These are phyloP conservation scores for Lepidotrigona ventralis DNA, from an alignment of 1,140 invertebrate genomes.

Conservation along the genomic window DNA sequence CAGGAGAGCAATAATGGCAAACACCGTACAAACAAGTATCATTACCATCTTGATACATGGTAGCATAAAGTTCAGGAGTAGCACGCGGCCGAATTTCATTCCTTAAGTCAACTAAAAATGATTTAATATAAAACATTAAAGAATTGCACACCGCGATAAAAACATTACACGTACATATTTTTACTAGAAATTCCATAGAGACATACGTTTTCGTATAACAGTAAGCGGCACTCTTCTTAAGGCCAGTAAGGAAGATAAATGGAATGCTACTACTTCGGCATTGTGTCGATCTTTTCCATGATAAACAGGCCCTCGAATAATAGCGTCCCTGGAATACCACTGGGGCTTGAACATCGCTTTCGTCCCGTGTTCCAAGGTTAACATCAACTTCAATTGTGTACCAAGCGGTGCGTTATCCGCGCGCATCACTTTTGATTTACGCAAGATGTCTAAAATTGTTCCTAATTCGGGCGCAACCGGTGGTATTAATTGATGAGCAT, in stretches of 20 bases:
- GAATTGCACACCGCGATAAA: not conserved
- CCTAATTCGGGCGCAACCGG: constrained; percentile 84
- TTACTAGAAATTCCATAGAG: not conserved
- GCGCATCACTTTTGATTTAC: constrained; percentile 85
- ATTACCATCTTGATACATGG: constrained; percentile 80
- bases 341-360: constrained; percentile 94
- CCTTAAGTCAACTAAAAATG: constrained; percentile 83
- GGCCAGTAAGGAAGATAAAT: constrained; percentile 89
- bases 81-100: constrained; percentile 88
- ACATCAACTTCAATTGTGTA: constrained; percentile 93
- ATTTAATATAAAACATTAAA: constrained; percentile 19
- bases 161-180: not conserved
- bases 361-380: constrained; percentile 89
- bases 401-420: constrained; percentile 90
- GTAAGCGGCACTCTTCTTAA: constrained; percentile 89
- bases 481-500: constrained; percentile 85
- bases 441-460: constrained; percentile 86
- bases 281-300: constrained; percentile 94
- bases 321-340: constrained; percentile 88
- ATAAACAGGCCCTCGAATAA: constrained; percentile 91
- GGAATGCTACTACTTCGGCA: constrained; percentile 97
- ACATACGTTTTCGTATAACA: constrained; percentile 84
- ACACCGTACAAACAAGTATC: constrained; percentile 91
- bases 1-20: constrained; percentile 92
- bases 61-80: constrained; percentile 83